Percentiles rank a stretch among this genome's conserved stretches.
Evolutionary conservation across 2,113 vertebrate species (phyloP).

Genomic region (Empidonax traillii): DNA sequence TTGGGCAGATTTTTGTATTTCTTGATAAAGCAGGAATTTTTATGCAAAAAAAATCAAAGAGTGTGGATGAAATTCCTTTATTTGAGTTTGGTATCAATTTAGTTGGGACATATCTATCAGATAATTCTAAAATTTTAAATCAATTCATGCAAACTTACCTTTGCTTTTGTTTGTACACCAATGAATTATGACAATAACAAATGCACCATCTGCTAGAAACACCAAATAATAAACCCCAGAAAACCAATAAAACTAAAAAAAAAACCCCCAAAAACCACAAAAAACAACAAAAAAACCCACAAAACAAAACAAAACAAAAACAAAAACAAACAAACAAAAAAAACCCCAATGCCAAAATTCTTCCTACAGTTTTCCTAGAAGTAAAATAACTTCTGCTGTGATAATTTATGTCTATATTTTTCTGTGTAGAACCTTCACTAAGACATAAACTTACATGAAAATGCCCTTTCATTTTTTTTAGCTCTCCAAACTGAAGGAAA

Average conservation of each 20-base stretch:
- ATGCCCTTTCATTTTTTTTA: not conserved
- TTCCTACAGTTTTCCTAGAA: not conserved
- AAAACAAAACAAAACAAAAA: too few species aligned
- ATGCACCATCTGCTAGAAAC: not conserved
- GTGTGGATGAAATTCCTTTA: not conserved
- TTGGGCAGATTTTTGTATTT: not conserved
- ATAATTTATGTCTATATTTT: not conserved
- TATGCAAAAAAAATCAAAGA: not conserved
- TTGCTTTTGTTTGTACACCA: not conserved
- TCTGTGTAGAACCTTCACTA: not conserved
- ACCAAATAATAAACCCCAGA: not conserved
- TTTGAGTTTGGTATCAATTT: not conserved
- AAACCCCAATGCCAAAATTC: not conserved
- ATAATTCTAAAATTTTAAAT: not conserved
- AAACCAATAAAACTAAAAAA: not conserved
- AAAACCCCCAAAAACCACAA: not conserved
- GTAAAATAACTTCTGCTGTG: not conserved
- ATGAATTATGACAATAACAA: not conserved
- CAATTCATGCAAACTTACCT: not conserved
- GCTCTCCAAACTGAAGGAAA: accelerated
- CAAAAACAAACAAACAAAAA: not conserved
- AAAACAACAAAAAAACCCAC: too few species aligned
- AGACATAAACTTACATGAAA: not conserved
- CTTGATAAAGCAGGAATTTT: not conserved
- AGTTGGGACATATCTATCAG: not conserved